Evolutionary conservation across 2,113 vertebrate species (phyloP), one percentile per base, ranked within the genome.

Genomic region (Centropristis striata): DNA sequence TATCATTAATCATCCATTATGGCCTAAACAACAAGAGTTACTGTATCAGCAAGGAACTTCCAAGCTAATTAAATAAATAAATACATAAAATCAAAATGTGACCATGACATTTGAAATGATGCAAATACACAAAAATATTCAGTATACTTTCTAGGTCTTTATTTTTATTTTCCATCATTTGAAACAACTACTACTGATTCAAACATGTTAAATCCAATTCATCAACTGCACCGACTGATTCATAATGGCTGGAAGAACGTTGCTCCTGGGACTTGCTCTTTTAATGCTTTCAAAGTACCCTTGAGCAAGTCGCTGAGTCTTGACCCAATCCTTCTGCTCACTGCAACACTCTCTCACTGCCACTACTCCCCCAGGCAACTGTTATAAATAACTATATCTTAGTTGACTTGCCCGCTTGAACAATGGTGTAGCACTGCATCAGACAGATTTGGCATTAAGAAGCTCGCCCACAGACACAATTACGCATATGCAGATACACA

Each of bases 361-460:
- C 78, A 44, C 53, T 57, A n/a, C 76, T 65, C 71, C 88, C 82
- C 42, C 60, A 75, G 75, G 81, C 46, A 50, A 20, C 36, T 57
- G 61, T 71, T 85, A 86, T 80, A 83, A 88, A 85, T 88, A 86
- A 60, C 60, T 60, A 37, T 49, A 74, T 77, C 74, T 81, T 49
- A 66, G 58, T 86, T 63, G 42, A 81, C 81, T 80, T 78, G 58
- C 54, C 55, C 21, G 25, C 73, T 55, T 61, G 14, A 84, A 71
- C 69, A 86, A 46, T 76, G 51, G n/a, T 70, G 78, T 53, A 79
- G 41, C 55, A 20, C 42, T 59, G 51, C 49, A 75, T 76, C 70
- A 75, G 53, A 65, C 61, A 66, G 37, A 80, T 50, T 53, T 50
- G 41, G 42, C 60, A 53, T 44, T 21, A 72, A 71, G 36, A 70